Percentiles rank a stretch among this genome's conserved stretches.
Conservation (phyloP, 2,797 vertebrate genomes). For the Pantherophis vulpinus region DNA sequence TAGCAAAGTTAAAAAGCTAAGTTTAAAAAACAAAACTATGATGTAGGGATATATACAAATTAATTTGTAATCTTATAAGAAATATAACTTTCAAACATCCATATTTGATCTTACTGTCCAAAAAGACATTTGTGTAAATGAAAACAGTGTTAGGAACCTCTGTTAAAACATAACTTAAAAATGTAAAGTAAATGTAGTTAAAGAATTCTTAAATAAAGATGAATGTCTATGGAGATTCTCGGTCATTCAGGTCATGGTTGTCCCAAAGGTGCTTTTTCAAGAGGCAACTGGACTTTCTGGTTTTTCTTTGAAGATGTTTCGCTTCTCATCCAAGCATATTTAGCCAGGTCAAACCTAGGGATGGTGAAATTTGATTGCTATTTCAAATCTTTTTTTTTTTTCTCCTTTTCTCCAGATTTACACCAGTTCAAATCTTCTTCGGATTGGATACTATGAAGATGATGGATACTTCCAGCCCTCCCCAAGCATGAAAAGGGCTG, state of each 20-base stretch:
- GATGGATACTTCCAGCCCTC: slow-evolving; percentile 72
- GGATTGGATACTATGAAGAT: slow-evolving; percentile 79
- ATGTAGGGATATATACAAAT: background rate
- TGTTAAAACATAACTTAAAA: background rate
- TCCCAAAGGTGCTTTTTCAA: background rate
- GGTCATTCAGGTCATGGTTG: background rate
- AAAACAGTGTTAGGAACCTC: background rate
- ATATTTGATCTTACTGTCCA: background rate
- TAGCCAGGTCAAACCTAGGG: background rate
- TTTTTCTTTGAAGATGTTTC: no score
- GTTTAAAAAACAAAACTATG: background rate
- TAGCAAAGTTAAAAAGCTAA: no score
- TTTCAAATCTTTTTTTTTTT: background rate
- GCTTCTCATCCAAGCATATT: background rate
- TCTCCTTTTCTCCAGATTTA: slow-evolving; percentile 70
- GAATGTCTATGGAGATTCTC: no score
- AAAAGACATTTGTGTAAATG: background rate
- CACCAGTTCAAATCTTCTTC: slow-evolving; percentile 71
- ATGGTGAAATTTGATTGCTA: background rate
- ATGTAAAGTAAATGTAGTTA: background rate
- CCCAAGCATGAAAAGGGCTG: slow-evolving; percentile 78
- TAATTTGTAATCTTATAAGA: background rate
- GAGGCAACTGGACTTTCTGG: no score
- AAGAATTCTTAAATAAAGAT: background rate
- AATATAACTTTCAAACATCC: background rate